Evolutionary conservation across 2,888 invertebrate species (phyloP), one percentile per base, ranked within the genome.

Genomic region (Dastarcus helophoroides): DNA sequence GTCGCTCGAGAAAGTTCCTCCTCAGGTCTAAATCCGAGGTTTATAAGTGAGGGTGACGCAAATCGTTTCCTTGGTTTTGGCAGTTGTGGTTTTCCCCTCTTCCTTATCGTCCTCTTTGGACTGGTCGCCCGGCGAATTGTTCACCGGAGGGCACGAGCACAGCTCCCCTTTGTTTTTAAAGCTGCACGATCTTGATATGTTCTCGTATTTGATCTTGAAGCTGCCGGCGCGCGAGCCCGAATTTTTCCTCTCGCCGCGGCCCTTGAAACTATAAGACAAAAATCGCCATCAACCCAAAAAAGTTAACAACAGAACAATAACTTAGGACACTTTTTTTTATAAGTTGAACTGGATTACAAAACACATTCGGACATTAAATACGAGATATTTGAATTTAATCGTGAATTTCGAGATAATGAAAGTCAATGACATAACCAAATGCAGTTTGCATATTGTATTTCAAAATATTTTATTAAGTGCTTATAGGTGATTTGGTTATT

Each of bases 41-140:
- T 62, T 62, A 42, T 62, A 62, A 24, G 61, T 62, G 36, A 62
- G 48, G 26, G 59, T 62, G 31, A 62, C 58, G 46, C 58, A 60
- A 39, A 62, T 58, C 15, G 60, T 61, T 51, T 62, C 60, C 31
- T 50, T 50, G 32, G 52, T 50, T 44, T 50, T 50, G 39, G 50
- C 45, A 39, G 48, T 43, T 36, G 35, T 22, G 14, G 36, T 33
- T 35, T 29, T 25, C 22, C 4, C 4, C 23, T 29, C 38, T 11
- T n/a, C 14, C 14, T 10, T n/a, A 9, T 33, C 27, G 13, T 10
- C 27, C 14, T 9, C 32, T 13, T n/a, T 21, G 4, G 24, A 16
- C 9, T 19, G 19, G 7, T 6, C 6, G 8, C 6, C 8, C 19
- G 8, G 7, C 6, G 7, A 19, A 22, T 30, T 22, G 27, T 26